Evolutionary conservation across 2,888 invertebrate genomes (phyloP).

Genomic region (Chrysopilus asiliformis): DNA sequence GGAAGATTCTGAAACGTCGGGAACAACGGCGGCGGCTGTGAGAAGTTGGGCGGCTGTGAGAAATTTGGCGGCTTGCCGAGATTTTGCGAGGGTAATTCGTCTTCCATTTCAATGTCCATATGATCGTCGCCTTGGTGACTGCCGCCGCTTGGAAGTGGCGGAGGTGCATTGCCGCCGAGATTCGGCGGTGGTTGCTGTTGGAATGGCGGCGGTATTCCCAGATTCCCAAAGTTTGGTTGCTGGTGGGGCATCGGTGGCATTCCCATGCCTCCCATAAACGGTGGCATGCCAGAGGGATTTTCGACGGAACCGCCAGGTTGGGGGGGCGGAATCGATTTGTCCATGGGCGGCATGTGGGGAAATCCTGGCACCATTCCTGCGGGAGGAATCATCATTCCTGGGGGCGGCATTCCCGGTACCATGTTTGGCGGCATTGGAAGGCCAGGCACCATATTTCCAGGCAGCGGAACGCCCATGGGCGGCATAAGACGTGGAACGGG

Average conservation of each 20-base stretch:
- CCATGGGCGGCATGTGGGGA: slow-evolving; percentile 28
- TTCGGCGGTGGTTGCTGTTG: slow-evolving; percentile 25
- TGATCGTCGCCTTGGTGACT: slow-evolving; percentile 44
- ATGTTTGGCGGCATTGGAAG: slow-evolving; percentile 30
- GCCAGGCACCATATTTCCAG: slow-evolving; percentile 20
- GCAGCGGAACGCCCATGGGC: slow-evolving; percentile 28
- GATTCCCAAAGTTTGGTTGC: slow-evolving; percentile 7
- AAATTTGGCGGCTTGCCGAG: slow-evolving; percentile 1
- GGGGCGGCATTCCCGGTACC: slow-evolving; percentile 38
- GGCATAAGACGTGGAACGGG: slow-evolving; percentile 28
- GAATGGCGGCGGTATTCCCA: slow-evolving; percentile 18
- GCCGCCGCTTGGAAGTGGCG: slow-evolving; percentile 11
- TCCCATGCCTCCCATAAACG: slow-evolving; percentile 22
- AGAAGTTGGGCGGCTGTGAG: slow-evolving; percentile 31
- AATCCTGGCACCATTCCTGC: slow-evolving; percentile 35
- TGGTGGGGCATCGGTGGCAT: slow-evolving; percentile 16
- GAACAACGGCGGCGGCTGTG: slow-evolving; percentile 33
- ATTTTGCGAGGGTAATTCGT: slow-evolving; percentile 29
- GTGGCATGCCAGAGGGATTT: slow-evolving; percentile 28
- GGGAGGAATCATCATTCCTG: slow-evolving; percentile 32
- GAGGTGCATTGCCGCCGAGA: slow-evolving; percentile 18
- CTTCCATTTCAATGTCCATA: slow-evolving; percentile 67
- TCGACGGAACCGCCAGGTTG: slow-evolving; percentile 24
- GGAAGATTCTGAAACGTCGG: slow-evolving; percentile 4
- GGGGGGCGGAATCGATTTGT: slow-evolving; percentile 23